Base-by-base conservation (phyloP, 2,113 vertebrate genomes). In the Mobula hypostoma region DNA sequence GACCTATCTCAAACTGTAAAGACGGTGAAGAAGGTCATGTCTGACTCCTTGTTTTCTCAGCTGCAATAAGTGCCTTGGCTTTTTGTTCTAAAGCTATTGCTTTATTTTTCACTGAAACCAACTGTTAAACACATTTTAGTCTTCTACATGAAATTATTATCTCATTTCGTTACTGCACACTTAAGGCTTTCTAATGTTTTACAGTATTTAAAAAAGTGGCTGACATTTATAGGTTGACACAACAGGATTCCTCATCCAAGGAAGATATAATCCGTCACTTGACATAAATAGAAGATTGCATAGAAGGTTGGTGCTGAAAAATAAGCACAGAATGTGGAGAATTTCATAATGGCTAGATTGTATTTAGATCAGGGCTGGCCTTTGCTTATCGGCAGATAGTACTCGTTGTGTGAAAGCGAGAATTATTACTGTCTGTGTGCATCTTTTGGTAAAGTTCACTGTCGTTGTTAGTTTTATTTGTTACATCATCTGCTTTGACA, bases 81-180 rank as follows among this genome's bases (percentile, higher is more conserved):
- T 82, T 74, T 48, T 48, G 48, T 48, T 94, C 94, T 61, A 40
- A 94, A 94, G 83, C 70, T 77, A 78, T 63, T 94, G 63, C 58
- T 94, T 94, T 66, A 76, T 76, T 92, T n/a, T 48, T 94, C 94
- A 95, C 94, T 94, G 90, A 83, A 68, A 85, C 78, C 94, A 94
- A 66, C 61, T 95, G 94, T 88, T 88, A 58, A 82, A 94, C 79
- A 82, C 63, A 68, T 78, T 94, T 76, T 56, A 15, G 66, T 90
- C 94, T 56, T 94, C 58, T 29, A 87, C 74, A 68, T 85, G 68
- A 94, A 87, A 27, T 87, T n/a, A 66, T 32, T 8, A 87, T 74
- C 83, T 68, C 32, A 80, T 27, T 94, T 40, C 94, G 72, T 78
- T 92, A 91, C 87, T 70, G 61, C 40, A 21, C 17, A 88, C 87